Evolutionary conservation across 2,797 vertebrate genomes (phyloP).

Genomic region (Tauraco hartlaubi): DNA sequence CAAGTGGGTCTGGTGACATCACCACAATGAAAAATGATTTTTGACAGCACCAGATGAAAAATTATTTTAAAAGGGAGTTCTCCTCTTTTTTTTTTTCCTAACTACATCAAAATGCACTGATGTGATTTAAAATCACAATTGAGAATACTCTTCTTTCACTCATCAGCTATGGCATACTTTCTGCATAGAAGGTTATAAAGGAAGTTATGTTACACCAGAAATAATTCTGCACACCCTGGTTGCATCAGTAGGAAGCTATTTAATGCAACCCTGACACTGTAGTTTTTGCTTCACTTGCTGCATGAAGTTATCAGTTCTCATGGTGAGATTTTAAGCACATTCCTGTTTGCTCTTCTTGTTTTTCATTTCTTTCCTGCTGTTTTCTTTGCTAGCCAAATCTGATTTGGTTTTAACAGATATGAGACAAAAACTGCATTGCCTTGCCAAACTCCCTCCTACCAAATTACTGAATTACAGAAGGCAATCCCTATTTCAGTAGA

Average conservation of each 20-base stretch:
- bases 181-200: background rate
- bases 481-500: constrained; percentile 50
- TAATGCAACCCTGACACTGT: background rate
- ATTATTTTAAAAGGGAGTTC: background rate
- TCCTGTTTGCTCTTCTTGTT: background rate
- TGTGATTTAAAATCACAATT: background rate
- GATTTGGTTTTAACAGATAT: background rate
- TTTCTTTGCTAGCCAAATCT: background rate
- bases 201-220: background rate
- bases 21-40: background rate
- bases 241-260: background rate
- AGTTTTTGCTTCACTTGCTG: background rate
- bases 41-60: background rate
- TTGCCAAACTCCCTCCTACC: constrained; percentile 59
- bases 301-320: background rate
- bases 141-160: background rate
- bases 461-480: constrained; percentile 58
- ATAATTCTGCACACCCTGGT: background rate
- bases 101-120: background rate
- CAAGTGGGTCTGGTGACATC: constrained; percentile 5
- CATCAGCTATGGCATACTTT: background rate
- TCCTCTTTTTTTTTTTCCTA: background rate
- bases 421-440: constrained; percentile 28
- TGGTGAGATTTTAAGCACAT: background rate
- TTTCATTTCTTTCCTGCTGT: background rate